Evolutionary conservation across 2,888 invertebrate genomes (phyloP).

Genomic region (Morinoia aosen): DNA sequence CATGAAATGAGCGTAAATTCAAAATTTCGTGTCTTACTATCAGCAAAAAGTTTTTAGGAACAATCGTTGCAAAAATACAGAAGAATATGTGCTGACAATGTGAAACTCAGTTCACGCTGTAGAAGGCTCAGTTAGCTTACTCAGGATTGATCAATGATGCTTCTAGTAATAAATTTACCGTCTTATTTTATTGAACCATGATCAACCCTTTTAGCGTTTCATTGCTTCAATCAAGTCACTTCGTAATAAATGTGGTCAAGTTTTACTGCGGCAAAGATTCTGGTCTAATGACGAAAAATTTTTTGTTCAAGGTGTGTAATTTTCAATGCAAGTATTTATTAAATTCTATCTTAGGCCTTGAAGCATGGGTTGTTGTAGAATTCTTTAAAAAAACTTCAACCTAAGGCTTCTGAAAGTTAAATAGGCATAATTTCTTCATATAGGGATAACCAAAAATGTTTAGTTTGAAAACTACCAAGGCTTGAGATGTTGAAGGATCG

Average conservation of each 20-base stretch:
- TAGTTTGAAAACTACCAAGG: no score
- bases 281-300: not conserved
- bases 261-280: not conserved
- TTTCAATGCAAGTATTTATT: not conserved
- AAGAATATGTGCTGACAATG: not conserved
- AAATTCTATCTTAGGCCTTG: not conserved
- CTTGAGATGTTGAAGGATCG: no score
- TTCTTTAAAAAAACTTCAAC: no score
- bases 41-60: not conserved
- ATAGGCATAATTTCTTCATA: no score
- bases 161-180: not conserved
- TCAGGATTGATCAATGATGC: not conserved
- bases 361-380: not conserved
- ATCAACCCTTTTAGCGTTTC: not conserved
- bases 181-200: not conserved
- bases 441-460: no score
- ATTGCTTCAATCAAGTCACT: not conserved
- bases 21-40: not conserved
- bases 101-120: not conserved
- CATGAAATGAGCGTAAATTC: not conserved
- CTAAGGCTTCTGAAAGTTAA: no score
- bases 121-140: not conserved
- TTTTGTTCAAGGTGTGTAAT: not conserved
- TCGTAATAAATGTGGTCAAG: not conserved
- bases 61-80: not conserved